Evolutionary conservation across 2,113 vertebrate species (phyloP).

Genomic region (Bujurquina vittata): DNA sequence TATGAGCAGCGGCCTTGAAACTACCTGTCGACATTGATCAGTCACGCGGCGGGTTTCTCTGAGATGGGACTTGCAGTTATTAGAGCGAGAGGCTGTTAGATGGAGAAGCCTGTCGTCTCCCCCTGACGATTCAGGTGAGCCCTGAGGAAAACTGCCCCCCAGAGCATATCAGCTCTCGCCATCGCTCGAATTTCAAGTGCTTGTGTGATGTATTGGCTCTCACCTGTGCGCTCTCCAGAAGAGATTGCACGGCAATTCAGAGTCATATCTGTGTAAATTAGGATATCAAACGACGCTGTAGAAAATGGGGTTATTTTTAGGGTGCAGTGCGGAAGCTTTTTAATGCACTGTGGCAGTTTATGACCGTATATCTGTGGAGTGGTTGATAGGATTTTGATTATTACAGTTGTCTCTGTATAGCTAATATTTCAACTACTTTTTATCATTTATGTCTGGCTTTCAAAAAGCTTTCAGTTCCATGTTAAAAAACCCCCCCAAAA

Average conservation of each 20-base stretch:
- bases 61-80: conserved; percentile 77
- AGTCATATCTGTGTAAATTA: conserved; percentile 39
- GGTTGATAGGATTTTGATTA: neutral
- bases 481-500: neutral
- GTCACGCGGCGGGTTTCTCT: conserved; percentile 69
- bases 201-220: conserved; percentile 53
- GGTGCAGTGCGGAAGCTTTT: conserved; percentile 29
- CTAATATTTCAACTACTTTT: too few relatives aligned
- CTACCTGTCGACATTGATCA: conserved; percentile 82
- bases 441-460: neutral
- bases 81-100: conserved; percentile 79
- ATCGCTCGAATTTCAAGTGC: conserved; percentile 42
- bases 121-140: conserved; percentile 65
- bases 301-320: conserved; percentile 8
- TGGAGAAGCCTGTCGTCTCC: conserved; percentile 56
- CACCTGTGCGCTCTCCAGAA: conserved; percentile 5
- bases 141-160: conserved; percentile 55
- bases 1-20: conserved; percentile 76
- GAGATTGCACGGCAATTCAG: conserved; percentile 23
- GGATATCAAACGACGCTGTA: conserved; percentile 27
- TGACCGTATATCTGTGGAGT: neutral
- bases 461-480: neutral
- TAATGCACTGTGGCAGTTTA: conserved; percentile 13
- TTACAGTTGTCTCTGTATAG: neutral
- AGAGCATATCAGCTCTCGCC: conserved; percentile 39